A percentile compares a stretch with the other conserved stretches of the same genome.
phyloP scores from a whole-genome alignment of 1,140 invertebrate species.

The Atta colombica region DNA sequence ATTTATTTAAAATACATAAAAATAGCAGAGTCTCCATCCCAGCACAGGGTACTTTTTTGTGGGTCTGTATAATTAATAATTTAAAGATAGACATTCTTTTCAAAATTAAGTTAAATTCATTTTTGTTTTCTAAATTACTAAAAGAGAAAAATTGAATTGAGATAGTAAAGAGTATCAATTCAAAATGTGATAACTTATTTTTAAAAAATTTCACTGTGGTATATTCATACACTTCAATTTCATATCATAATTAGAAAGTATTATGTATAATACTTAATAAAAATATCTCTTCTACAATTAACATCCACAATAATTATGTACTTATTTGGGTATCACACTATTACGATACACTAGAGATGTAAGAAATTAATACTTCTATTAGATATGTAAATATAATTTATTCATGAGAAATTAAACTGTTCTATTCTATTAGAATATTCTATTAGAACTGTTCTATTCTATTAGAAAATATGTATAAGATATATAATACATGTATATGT shows the following conservation, averaged over 20 bases:
- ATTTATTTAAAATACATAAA: too few relatives aligned
- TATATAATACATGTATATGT: too few relatives aligned
- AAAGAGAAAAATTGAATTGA: background rate
- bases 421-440: too few relatives aligned
- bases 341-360: slow-evolving; percentile 71
- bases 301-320: slow-evolving; percentile 76
- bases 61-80: too few relatives aligned
- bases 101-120: background rate
- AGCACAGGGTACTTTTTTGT: too few relatives aligned
- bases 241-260: slow-evolving; percentile 62
- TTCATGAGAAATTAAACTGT: background rate
- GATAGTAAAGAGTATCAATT: background rate
- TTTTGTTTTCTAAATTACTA: background rate
- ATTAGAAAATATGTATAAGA: too few relatives aligned
- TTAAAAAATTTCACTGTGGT: background rate
- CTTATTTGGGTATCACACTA: slow-evolving; percentile 75
- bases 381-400: background rate
- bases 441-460: too few relatives aligned
- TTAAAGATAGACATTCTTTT: background rate
- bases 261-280: background rate
- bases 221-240: slow-evolving; percentile 67
- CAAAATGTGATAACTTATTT: background rate
- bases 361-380: background rate
- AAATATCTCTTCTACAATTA: slow-evolving; percentile 66
- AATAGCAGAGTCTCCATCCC: too few relatives aligned